Evolutionary conservation across 2,888 invertebrate genomes (phyloP), one percentile per base, ranked within the genome.

Genomic region (Tolmerus cingulatus): DNA sequence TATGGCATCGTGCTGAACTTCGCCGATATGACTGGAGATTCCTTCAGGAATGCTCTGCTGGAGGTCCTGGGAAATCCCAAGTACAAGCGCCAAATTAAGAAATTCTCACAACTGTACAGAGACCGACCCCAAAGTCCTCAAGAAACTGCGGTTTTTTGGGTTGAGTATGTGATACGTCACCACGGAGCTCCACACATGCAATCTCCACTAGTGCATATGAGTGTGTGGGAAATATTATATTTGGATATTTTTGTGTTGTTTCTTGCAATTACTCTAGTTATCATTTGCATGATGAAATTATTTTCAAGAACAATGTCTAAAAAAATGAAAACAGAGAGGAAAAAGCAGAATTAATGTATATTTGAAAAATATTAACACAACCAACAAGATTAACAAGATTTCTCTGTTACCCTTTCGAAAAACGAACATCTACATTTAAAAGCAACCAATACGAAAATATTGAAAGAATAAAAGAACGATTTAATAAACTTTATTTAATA

Each of bases 111-210:
- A 0, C 91, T 93, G 34, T 94, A 93, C 88, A 93, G 92, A 88
- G 94, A 94, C 90, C 92, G 94, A 81, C 94, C 94, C 0, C 90
- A 93, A 90, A 92, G 90, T 27, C 92, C 94, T 0, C 90, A 94
- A 57, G 93, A 94, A 86, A 93, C 93, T 0, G 94, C 94, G 0
- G 91, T 94, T 89, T 94, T 90, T 90, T 94, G 94, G 94, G 92
- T 94, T 34, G 94, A 94, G 89, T 94, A 94, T 89, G 93, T 94
- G 0, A 91, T 94, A 5, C 92, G 94, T 14, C 91, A 94, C 90
- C 93, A 93, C 51, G 94, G 94, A 9, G 94, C 94, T 0, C 90
- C 91, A 1, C 93, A 92, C 86, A 92, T 94, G 89, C 94, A 93
- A 87, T 93, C 93, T 90, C 93, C 94, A 5, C 92, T 93, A 0